Conservation (phyloP, 2,113 vertebrate species). For the Lepisosteus osseus region DNA sequence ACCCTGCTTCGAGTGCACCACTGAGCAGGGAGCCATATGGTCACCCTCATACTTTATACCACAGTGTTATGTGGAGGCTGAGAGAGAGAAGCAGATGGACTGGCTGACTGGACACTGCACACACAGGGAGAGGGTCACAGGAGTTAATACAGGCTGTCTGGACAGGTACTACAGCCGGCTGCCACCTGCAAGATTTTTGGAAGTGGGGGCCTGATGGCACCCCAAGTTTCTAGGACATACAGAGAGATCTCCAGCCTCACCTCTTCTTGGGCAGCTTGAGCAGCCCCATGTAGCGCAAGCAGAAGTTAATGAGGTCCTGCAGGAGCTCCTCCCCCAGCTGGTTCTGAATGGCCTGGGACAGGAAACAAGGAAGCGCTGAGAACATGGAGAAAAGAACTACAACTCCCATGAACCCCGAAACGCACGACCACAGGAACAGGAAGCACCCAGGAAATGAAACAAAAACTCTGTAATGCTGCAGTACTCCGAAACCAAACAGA, state of each 20-base stretch:
- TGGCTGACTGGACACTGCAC: too few relatives aligned
- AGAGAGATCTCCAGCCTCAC: conserved; percentile 49
- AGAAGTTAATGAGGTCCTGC: conserved; percentile 98
- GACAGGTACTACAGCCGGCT: too few relatives aligned
- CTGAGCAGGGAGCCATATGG: too few relatives aligned
- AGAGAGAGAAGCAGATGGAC: too few relatives aligned
- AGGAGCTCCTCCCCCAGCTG: conserved; percentile 91
- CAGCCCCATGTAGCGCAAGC: conserved; percentile 90
- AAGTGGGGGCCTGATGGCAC: too few relatives aligned
- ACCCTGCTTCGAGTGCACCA: too few relatives aligned
- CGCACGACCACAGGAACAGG: background rate
- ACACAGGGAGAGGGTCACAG: too few relatives aligned
- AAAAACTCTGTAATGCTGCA: background rate
- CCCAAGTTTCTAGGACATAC: background rate
- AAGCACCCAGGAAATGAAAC: background rate
- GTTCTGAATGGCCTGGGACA: conserved; percentile 86
- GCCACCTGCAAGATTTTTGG: too few relatives aligned
- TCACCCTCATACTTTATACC: too few relatives aligned
- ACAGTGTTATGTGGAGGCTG: too few relatives aligned
- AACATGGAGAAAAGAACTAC: background rate
- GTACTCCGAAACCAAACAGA: too few relatives aligned
- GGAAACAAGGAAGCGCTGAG: background rate
- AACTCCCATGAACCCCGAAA: background rate
- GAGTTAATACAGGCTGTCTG: too few relatives aligned
- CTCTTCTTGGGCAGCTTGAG: conserved; percentile 95